phyloP scores from a whole-genome alignment of 2,113 vertebrate species.

The Vidua chalybeata region DNA sequence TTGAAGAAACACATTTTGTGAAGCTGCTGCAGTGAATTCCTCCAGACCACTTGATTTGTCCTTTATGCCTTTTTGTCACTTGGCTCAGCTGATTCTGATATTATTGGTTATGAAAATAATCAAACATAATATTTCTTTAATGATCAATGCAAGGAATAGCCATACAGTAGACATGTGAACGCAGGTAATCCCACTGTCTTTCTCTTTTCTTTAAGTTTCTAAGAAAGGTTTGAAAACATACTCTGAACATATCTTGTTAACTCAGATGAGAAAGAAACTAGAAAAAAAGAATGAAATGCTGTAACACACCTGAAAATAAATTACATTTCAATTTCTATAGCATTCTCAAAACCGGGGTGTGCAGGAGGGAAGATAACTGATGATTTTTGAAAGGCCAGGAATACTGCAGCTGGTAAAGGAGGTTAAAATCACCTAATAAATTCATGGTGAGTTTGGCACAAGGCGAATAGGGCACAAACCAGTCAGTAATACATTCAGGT shows the following conservation, averaged over 20 bases:
- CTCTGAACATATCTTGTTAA: background rate
- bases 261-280: background rate
- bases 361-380: background rate
- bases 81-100: background rate
- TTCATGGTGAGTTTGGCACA: background rate
- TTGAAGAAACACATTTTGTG: background rate
- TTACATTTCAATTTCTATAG: background rate
- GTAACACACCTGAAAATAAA: background rate
- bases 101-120: background rate
- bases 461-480: background rate
- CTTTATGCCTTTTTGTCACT: background rate
- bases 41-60: background rate
- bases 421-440: background rate
- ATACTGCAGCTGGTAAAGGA: background rate
- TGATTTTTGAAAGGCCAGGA: background rate
- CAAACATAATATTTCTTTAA: background rate
- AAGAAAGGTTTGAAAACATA: background rate
- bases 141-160: background rate
- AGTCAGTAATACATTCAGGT: background rate
- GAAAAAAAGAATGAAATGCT: background rate
- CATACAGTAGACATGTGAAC: background rate
- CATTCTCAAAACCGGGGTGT: background rate
- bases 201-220: background rate
- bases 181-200: background rate
- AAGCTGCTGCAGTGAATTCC: background rate